A percentile compares a stretch with the other conserved stretches of the same genome.
Evolutionary conservation across 2,113 vertebrate genomes (phyloP).

Genomic region (Mesoclemmys tuberculata): DNA sequence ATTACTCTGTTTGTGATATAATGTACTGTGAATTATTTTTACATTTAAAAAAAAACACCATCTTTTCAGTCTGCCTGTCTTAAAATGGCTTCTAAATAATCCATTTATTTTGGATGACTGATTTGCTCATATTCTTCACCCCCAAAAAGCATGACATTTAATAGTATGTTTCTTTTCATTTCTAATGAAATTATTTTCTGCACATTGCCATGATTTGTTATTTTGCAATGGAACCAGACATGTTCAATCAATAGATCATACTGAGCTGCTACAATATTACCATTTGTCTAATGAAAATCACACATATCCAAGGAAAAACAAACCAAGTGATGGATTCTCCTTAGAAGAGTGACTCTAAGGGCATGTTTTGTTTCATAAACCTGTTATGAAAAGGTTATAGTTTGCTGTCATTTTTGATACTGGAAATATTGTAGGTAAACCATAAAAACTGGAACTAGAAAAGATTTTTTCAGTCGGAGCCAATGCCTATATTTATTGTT

Average conservation of each 20-base stretch:
- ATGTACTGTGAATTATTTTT: constrained; percentile 3
- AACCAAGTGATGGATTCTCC: not conserved
- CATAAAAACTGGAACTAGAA: not conserved
- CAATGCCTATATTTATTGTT: not conserved
- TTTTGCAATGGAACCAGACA: constrained; percentile 4
- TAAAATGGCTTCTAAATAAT: not conserved
- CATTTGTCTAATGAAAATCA: not conserved
- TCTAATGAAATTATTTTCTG: not conserved
- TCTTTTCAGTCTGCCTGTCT: constrained; percentile 5
- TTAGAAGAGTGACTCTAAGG: not conserved
- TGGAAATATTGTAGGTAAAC: not conserved
- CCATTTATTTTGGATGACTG: not conserved
- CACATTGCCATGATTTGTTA: not conserved
- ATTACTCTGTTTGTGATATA: not conserved
- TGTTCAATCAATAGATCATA: not conserved
- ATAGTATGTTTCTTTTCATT: not conserved
- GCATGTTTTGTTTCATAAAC: not conserved
- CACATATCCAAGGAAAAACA: not conserved
- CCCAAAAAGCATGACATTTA: not conserved
- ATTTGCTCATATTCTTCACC: not conserved
- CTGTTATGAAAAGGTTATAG: not conserved
- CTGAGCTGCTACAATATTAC: not conserved
- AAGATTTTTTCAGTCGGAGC: not conserved
- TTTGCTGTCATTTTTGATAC: not conserved
- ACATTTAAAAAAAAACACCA: not conserved